Evolutionary conservation across 2,888 invertebrate species (phyloP).

Genomic region (Trissolcus japonicus): DNA sequence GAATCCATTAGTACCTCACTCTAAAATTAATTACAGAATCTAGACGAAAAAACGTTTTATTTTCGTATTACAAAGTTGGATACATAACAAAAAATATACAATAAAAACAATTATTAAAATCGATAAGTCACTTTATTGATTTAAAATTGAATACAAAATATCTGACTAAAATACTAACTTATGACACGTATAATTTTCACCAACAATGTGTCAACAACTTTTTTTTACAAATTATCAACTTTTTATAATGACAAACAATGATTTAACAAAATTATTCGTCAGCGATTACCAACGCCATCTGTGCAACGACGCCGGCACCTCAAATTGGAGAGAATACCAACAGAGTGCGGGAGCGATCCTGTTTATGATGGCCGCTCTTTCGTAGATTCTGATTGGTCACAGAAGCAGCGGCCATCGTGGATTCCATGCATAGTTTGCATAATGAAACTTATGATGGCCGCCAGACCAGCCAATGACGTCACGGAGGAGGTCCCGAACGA

Average conservation of each 20-base stretch:
- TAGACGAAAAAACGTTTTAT: no score
- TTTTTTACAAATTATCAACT: background rate
- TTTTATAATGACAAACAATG: background rate
- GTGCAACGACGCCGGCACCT: conserved; percentile 57
- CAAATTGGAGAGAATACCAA: conserved; percentile 64
- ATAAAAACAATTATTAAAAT: no score
- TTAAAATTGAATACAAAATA: no score
- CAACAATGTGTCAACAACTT: no score
- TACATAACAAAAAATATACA: no score
- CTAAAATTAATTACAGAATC: no score
- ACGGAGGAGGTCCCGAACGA: conserved; percentile 63
- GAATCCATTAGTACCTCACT: no score
- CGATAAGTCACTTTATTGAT: no score
- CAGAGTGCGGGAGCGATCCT: conserved; percentile 67
- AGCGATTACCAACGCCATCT: conserved; percentile 69
- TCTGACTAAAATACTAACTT: no score
- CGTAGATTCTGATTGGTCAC: conserved; percentile 74
- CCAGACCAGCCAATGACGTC: conserved; percentile 68
- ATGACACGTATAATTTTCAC: no score
- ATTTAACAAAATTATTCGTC: background rate
- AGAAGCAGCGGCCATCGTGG: conserved; percentile 77
- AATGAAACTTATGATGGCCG: conserved; percentile 73
- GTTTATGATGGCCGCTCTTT: conserved; percentile 68
- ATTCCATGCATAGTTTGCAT: conserved; percentile 70
- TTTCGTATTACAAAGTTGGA: no score